Conservation (phyloP, 2,888 invertebrate genomes). For the Busseola fusca region DNA sequence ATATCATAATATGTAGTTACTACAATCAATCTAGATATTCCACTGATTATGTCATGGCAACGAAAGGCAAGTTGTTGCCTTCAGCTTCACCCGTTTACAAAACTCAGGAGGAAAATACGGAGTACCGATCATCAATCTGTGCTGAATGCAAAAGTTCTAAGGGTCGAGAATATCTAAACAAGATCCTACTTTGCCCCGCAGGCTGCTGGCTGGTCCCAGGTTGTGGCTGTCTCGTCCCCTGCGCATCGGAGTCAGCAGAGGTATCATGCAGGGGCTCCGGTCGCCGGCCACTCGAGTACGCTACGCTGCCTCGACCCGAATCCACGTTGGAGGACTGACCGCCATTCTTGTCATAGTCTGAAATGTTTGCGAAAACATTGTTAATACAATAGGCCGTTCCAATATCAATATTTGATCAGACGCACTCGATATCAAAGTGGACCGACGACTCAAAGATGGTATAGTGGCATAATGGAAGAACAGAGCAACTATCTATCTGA, state of each 20-base stretch:
- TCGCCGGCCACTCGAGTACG: slow-evolving; percentile 92
- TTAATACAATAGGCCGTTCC: not conserved
- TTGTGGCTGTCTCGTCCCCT: slow-evolving; percentile 75
- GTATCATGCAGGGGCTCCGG: slow-evolving; percentile 88
- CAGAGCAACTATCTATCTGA: too few relatives aligned
- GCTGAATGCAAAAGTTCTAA: not conserved
- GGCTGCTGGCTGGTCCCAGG: slow-evolving; percentile 81
- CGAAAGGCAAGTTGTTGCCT: not conserved
- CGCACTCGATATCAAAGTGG: slow-evolving; percentile 22
- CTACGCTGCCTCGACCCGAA: slow-evolving; percentile 94
- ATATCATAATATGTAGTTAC: not conserved
- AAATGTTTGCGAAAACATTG: slow-evolving; percentile 57
- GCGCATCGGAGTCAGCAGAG: slow-evolving; percentile 89
- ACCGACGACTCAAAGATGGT: slow-evolving; percentile 19
- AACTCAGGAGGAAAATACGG: not conserved
- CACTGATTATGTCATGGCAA: not conserved
- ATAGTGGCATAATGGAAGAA: too few relatives aligned
- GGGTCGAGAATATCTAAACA: not conserved
- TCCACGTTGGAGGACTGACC: slow-evolving; percentile 93
- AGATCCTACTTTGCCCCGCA: slow-evolving; percentile 72
- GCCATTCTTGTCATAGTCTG: slow-evolving; percentile 93
- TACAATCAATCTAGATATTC: not conserved
- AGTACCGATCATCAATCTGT: not conserved
- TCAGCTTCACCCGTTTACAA: not conserved
- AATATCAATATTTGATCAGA: not conserved